phyloP scores from a whole-genome alignment of 1,140 invertebrate genomes.

The Musca domestica region DNA sequence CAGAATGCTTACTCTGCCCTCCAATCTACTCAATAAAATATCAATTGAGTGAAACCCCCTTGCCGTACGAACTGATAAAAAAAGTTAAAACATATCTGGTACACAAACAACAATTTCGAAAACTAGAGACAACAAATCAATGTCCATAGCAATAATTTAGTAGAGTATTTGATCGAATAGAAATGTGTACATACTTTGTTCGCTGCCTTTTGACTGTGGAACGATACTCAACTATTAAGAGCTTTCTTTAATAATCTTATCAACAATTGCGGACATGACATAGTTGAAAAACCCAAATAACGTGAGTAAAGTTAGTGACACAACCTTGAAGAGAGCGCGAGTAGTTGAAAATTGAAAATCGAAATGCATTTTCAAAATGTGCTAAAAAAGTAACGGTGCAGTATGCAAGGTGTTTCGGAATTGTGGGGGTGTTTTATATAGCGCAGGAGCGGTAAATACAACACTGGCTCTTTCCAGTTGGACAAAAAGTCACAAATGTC shows the following conservation, averaged over 20 bases:
- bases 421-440: neutral
- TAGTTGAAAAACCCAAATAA: neutral
- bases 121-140: too few relatives aligned
- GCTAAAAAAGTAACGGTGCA: too few relatives aligned
- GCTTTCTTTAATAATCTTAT: too few relatives aligned
- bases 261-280: neutral
- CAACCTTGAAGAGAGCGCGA: neutral
- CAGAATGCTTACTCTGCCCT: neutral
- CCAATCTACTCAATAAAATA: neutral
- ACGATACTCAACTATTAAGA: too few relatives aligned
- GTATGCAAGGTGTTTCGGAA: too few relatives aligned
- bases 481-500: neutral
- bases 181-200: too few relatives aligned
- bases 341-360: too few relatives aligned
- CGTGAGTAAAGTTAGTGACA: neutral
- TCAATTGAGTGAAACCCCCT: neutral
- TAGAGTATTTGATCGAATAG: too few relatives aligned
- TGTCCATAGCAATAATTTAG: too few relatives aligned
- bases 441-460: slow-evolving; percentile 10
- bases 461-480: neutral
- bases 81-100: neutral
- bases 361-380: too few relatives aligned
- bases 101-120: too few relatives aligned
- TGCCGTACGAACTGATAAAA: neutral
- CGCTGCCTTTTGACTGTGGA: too few relatives aligned